A percentile compares a stretch with the other conserved stretches of the same genome.
Evolutionary conservation across 2,888 invertebrate species (phyloP).

Genomic region (Apodemia duryi): DNA sequence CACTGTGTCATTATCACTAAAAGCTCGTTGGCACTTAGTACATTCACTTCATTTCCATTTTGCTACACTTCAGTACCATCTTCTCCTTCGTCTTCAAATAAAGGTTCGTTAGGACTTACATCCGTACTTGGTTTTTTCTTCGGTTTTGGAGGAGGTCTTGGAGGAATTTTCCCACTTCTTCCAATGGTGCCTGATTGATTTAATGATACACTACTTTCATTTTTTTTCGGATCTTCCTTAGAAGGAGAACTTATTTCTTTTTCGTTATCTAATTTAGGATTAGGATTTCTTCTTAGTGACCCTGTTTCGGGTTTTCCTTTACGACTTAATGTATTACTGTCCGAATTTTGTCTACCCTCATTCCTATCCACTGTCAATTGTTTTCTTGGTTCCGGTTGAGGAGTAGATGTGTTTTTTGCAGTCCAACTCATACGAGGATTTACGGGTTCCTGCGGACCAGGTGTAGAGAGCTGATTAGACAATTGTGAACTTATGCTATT

Average conservation of each 20-base stretch:
- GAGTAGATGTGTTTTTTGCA: slow-evolving; percentile 71
- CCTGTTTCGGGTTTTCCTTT: slow-evolving; percentile 77
- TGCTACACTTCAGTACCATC: slow-evolving; percentile 93
- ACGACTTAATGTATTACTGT: slow-evolving; percentile 60
- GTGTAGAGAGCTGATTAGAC: slow-evolving; percentile 67
- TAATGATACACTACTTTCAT: slow-evolving; percentile 51
- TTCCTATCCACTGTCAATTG: slow-evolving; percentile 51
- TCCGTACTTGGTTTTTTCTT: slow-evolving; percentile 85
- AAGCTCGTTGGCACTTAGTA: slow-evolving; percentile 73
- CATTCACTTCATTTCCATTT: slow-evolving; percentile 29
- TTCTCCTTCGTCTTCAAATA: slow-evolving; percentile 93
- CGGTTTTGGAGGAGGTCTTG: slow-evolving; percentile 90
- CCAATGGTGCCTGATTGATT: slow-evolving; percentile 71
- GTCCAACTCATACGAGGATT: slow-evolving; percentile 73
- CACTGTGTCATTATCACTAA: slow-evolving; percentile 50
- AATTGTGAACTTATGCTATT: slow-evolving; percentile 74
- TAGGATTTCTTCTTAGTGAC: slow-evolving; percentile 61
- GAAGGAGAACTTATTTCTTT: slow-evolving; percentile 57
- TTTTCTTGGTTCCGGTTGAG: slow-evolving; percentile 66
- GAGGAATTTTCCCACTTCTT: slow-evolving; percentile 85
- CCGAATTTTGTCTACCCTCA: slow-evolving; percentile 52
- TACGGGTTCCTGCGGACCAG: slow-evolving; percentile 72
- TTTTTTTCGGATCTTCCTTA: slow-evolving; percentile 59
- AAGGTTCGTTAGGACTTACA: slow-evolving; percentile 81
- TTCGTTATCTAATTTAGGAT: slow-evolving; percentile 52